Evolutionary conservation across 2,888 invertebrate genomes (phyloP).

Genomic region (Phrixothrix hirtus): DNA sequence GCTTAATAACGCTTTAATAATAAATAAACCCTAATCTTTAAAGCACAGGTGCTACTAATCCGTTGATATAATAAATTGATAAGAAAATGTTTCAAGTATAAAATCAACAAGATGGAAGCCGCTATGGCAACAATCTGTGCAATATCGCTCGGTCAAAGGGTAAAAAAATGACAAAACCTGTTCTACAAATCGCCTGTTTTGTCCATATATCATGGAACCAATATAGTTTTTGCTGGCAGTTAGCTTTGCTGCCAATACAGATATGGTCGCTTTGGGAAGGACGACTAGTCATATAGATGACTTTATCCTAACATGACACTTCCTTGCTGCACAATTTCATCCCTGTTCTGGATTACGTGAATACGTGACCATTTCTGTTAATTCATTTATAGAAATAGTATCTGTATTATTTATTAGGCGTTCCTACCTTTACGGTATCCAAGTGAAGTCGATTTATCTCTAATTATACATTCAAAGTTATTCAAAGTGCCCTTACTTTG

Average conservation of each 20-base stretch:
- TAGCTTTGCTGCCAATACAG: constrained; percentile 39
- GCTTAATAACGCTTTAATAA: too few species aligned
- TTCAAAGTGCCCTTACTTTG: too few species aligned
- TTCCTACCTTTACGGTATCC: too few species aligned
- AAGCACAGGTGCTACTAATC: constrained; percentile 2
- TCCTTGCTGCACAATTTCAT: constrained; percentile 22
- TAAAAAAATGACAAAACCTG: constrained; percentile 36
- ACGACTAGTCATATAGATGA: constrained; percentile 30
- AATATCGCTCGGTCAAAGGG: constrained; percentile 24
- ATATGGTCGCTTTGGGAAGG: constrained; percentile 30
- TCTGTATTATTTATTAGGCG: too few species aligned
- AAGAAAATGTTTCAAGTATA: constrained; percentile 5
- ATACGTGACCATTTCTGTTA: neutral
- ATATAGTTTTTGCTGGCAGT: constrained; percentile 43
- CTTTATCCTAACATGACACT: constrained; percentile 37
- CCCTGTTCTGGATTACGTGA: constrained; percentile 34
- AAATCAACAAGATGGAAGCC: constrained; percentile 15
- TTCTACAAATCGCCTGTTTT: constrained; percentile 39
- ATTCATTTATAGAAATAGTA: neutral
- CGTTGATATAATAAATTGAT: constrained; percentile 9
- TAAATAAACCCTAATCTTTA: too few species aligned
- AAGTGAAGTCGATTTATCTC: too few species aligned
- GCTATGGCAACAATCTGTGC: constrained; percentile 23
- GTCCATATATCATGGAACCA: constrained; percentile 42
- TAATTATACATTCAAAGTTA: too few species aligned